Conservation (phyloP, 2,888 invertebrate species). For the Agrotis segetum region DNA sequence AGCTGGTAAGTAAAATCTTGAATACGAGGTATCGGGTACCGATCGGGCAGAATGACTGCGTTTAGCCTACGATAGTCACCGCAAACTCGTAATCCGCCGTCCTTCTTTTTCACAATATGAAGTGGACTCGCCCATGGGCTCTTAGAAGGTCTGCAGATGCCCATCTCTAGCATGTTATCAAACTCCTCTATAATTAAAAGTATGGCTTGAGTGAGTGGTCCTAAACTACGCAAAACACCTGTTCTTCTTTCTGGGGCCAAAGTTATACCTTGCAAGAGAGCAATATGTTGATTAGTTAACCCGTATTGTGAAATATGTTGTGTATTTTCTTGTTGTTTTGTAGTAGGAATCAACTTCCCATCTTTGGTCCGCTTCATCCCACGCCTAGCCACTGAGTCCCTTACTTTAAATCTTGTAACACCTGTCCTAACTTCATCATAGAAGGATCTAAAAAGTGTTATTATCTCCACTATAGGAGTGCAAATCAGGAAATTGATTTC, state of each 20-base stretch:
- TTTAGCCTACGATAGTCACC: too few relatives aligned
- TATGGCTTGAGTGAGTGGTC: conserved; percentile 53
- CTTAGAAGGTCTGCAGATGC: too few relatives aligned
- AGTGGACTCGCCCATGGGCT: too few relatives aligned
- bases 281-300: conserved; percentile 40
- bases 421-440: conserved; percentile 61
- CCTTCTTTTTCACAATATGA: too few relatives aligned
- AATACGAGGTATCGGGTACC: too few relatives aligned
- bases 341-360: not conserved
- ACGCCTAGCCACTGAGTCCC: not conserved
- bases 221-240: conserved; percentile 50
- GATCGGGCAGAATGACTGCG: too few relatives aligned
- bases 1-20: too few relatives aligned
- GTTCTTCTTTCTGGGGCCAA: conserved; percentile 55
- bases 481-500: conserved; percentile 12
- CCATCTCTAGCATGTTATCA: too few relatives aligned
- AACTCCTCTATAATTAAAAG: conserved; percentile 57
- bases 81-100: too few relatives aligned
- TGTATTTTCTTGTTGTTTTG: conserved; percentile 12
- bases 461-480: conserved; percentile 45
- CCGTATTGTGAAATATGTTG: conserved; percentile 39
- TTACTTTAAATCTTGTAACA: conserved; percentile 45
- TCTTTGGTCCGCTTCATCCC: not conserved
- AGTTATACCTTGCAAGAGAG: conserved; percentile 38
- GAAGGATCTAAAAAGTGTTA: too few relatives aligned